Percentiles rank a stretch among this genome's conserved stretches.
phyloP scores from a whole-genome alignment of 2,113 vertebrate species.

The Cinclus mexicanus region DNA sequence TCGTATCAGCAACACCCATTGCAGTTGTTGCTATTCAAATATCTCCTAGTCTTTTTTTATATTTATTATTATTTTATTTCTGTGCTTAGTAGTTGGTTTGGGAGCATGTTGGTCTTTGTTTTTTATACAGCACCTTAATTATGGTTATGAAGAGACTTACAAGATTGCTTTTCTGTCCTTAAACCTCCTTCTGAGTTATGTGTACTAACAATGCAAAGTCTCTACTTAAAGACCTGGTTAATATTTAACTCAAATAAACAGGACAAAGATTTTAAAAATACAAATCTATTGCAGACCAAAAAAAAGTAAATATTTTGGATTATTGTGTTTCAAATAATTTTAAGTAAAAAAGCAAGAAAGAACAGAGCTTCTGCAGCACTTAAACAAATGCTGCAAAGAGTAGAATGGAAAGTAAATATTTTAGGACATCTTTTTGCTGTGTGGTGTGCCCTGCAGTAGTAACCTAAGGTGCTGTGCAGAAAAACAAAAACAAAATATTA shows the following conservation, averaged over 20 bases:
- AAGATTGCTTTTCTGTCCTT: neutral
- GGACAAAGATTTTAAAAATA: neutral
- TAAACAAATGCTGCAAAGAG: neutral
- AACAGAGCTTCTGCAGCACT: neutral
- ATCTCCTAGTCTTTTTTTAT: neutral
- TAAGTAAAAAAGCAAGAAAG: neutral
- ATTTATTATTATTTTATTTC: neutral
- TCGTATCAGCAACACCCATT: neutral
- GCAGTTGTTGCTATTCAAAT: neutral
- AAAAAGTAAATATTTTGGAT: neutral
- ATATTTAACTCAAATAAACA: slow-evolving; percentile 57
- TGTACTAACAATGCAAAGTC: neutral
- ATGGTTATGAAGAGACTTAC: neutral
- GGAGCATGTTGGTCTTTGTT: neutral
- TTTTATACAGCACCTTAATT: neutral
- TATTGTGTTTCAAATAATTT: neutral
- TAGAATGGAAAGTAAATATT: neutral
- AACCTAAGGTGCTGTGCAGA: neutral
- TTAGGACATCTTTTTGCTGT: neutral
- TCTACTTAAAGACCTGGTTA: slow-evolving; percentile 7
- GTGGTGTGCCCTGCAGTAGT: neutral
- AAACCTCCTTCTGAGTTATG: neutral
- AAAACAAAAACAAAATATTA: neutral
- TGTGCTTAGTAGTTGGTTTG: neutral
- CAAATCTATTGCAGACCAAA: neutral